phyloP scores from a whole-genome alignment of 2,888 invertebrate species.

The Melitaea athalia region DNA sequence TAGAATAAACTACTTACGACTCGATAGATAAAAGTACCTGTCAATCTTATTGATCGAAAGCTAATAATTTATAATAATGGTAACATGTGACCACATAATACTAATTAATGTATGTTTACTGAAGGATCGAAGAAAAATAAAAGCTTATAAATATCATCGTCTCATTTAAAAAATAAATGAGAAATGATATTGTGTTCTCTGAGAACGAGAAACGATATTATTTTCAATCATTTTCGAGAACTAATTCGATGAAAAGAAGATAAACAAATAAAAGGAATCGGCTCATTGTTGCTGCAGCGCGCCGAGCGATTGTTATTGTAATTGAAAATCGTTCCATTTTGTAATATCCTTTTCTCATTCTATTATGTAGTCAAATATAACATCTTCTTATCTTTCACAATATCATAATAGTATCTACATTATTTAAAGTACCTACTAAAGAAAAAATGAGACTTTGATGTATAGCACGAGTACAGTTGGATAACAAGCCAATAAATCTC shows the following conservation, averaged over 20 bases:
- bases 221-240: neutral
- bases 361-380: conserved; percentile 1
- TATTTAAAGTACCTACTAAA: no score
- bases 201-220: neutral
- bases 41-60: no score
- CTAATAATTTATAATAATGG: no score
- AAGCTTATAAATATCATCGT: no score
- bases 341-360: neutral
- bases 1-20: no score
- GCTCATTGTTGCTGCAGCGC: conserved; percentile 14
- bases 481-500: no score
- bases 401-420: neutral
- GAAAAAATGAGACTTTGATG: no score
- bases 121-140: neutral
- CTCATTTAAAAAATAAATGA: no score
- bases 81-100: no score
- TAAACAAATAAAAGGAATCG: conserved; percentile 2
- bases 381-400: neutral
- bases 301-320: conserved; percentile 23
- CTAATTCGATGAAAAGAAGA: neutral
- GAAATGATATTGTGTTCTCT: neutral
- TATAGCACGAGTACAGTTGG: no score
- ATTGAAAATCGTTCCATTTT: conserved; percentile 15
- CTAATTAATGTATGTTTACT: no score
- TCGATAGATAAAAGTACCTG: no score